phyloP scores from a whole-genome alignment of 35 echinoderm and acorn worm species.

The Eucidaris tribuloides region DNA sequence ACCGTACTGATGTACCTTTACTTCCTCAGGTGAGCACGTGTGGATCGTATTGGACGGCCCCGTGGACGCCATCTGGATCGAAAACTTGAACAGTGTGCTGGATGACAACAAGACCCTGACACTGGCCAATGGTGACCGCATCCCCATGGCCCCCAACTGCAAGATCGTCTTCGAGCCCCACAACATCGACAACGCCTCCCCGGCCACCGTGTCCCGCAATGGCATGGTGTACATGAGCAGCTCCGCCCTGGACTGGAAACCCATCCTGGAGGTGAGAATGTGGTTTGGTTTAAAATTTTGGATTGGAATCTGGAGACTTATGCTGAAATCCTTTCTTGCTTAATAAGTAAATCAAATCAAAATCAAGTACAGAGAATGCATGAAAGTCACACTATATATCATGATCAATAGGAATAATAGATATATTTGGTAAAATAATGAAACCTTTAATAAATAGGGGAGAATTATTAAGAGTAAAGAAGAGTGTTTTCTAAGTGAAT shows the following conservation, averaged over 20 bases:
- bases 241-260: conserved; percentile 88
- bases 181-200: conserved; percentile 98
- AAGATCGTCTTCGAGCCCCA: conserved; percentile 98
- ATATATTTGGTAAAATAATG: too few relatives aligned
- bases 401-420: too few relatives aligned
- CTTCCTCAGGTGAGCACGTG: conserved; percentile 75
- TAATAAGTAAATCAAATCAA: background rate
- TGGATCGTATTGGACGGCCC: conserved; percentile 97
- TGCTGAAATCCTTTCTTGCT: too few relatives aligned
- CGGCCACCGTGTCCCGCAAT: conserved; percentile 83
- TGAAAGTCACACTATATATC: too few relatives aligned
- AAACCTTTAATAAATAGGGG: too few relatives aligned
- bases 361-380: too few relatives aligned
- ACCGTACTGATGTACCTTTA: background rate
- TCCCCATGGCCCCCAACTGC: conserved; percentile 97
- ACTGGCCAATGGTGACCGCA: conserved; percentile 92
- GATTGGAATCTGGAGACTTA: too few relatives aligned
- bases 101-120: conserved; percentile 99
- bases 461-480: too few relatives aligned
- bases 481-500: too few relatives aligned
- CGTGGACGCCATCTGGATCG: conserved; percentile 98
- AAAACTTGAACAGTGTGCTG: conserved; percentile 95
- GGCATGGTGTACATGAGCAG: conserved; percentile 99
- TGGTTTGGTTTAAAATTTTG: too few relatives aligned
- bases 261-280: conserved; percentile 75